Evolutionary conservation across 2,113 vertebrate species (phyloP).

Genomic region (Chunga burmeisteri): DNA sequence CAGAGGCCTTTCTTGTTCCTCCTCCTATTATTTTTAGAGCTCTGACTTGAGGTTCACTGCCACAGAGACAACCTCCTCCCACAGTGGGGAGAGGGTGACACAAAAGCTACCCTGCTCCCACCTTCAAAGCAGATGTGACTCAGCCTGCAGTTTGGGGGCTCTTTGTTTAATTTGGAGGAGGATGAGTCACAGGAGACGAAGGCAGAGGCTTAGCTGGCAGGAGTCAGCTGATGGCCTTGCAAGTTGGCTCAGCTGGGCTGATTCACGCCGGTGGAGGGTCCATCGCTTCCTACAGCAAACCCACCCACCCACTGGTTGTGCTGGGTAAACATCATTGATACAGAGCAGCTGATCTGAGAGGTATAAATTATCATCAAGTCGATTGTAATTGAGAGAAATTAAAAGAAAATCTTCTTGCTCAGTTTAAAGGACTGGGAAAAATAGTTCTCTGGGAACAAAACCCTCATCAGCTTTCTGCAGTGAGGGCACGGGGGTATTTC

Average conservation of each 20-base stretch:
- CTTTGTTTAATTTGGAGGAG: neutral
- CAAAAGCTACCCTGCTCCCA: neutral
- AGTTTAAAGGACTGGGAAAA: neutral
- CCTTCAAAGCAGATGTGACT: neutral
- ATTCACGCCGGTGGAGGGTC: neutral
- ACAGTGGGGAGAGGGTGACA: neutral
- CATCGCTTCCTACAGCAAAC: neutral
- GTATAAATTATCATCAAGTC: accelerated
- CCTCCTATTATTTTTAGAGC: neutral
- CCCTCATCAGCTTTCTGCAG: neutral
- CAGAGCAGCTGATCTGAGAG: neutral
- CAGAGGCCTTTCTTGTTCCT: neutral
- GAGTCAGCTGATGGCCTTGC: neutral
- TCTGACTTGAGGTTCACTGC: neutral
- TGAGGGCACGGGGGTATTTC: neutral
- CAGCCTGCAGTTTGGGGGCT: neutral
- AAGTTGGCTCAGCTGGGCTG: neutral
- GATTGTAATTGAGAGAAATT: neutral
- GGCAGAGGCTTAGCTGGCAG: constrained; percentile 13
- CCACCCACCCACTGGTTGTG: neutral
- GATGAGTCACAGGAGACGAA: constrained; percentile 8
- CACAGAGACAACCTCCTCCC: neutral
- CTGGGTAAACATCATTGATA: accelerated
- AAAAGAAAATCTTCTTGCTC: neutral
- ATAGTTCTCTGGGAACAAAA: neutral